phyloP scores from a whole-genome alignment of 2,888 invertebrate species.

The Diabrotica balteata region DNA sequence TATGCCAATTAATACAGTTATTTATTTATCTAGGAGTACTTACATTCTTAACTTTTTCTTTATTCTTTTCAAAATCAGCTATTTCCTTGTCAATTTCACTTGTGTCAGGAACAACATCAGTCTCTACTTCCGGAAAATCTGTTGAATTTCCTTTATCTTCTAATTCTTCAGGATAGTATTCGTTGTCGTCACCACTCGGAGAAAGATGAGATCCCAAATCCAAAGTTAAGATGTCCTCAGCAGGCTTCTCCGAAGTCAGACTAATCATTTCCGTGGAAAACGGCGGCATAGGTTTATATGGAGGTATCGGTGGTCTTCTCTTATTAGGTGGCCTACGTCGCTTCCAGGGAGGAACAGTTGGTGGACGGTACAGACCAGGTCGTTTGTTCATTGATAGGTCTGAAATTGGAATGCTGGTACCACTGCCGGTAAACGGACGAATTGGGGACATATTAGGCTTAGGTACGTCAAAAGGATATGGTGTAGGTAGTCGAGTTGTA shows the following conservation, averaged over 20 bases:
- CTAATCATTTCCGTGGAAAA: constrained; percentile 58
- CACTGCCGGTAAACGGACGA: constrained; percentile 60
- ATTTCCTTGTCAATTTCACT: constrained; percentile 47
- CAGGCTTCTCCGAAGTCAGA: constrained; percentile 55
- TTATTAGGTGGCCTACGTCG: constrained; percentile 57
- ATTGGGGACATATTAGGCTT: constrained; percentile 66
- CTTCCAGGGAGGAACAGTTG: constrained; percentile 72
- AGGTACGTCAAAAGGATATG: constrained; percentile 80
- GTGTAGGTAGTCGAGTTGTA: constrained; percentile 67
- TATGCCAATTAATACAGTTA: too few relatives aligned
- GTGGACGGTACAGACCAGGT: constrained; percentile 61
- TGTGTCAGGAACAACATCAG: constrained; percentile 38
- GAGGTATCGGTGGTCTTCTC: constrained; percentile 67
- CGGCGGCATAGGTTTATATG: constrained; percentile 69
- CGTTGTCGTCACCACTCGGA: constrained; percentile 42
- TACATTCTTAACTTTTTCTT: constrained; percentile 55
- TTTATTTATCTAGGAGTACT: background rate
- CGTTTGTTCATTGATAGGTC: constrained; percentile 72
- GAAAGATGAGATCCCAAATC: constrained; percentile 54
- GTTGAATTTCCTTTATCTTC: constrained; percentile 50
- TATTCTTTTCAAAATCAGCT: constrained; percentile 55
- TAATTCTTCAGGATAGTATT: constrained; percentile 43
- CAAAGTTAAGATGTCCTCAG: constrained; percentile 56
- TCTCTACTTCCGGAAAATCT: constrained; percentile 46
- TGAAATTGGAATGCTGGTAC: constrained; percentile 65